phyloP scores from a whole-genome alignment of 2,797 vertebrate genomes.

The Cirrhinus molitorella region DNA sequence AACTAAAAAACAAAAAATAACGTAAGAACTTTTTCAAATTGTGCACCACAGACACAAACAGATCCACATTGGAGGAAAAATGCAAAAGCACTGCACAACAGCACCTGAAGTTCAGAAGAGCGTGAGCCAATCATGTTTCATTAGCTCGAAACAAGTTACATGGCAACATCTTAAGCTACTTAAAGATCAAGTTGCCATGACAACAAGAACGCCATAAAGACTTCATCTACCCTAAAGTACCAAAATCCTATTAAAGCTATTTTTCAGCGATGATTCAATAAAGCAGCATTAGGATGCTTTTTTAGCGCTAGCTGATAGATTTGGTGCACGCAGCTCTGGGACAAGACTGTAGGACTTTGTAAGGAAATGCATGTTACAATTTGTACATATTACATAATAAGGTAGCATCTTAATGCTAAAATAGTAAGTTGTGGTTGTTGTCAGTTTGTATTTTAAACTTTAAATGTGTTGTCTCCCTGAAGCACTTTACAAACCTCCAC shows the following conservation, averaged over 20 bases:
- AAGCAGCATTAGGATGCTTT: background rate
- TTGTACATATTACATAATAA: background rate
- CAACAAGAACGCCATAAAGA: background rate
- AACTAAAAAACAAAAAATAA: background rate
- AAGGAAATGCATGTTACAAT: background rate
- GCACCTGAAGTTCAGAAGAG: background rate
- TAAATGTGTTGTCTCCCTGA: background rate
- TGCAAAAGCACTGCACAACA: background rate
- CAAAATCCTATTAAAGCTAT: conserved; percentile 11
- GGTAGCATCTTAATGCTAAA: background rate
- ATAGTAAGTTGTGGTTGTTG: background rate
- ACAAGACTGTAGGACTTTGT: background rate
- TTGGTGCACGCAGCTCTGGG: background rate
- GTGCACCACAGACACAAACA: background rate
- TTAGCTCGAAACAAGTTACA: conserved; percentile 20
- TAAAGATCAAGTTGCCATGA: conserved; percentile 10
- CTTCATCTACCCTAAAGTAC: background rate
- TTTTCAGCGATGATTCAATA: background rate
- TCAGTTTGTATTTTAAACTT: background rate
- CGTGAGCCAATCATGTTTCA: background rate
- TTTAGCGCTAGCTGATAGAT: background rate
- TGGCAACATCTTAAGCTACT: background rate
- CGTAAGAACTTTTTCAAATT: background rate
- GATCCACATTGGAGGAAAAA: background rate
- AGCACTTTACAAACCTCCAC: background rate